Conservation (phyloP, 2,113 vertebrate genomes). For the Nicator chloris region DNA sequence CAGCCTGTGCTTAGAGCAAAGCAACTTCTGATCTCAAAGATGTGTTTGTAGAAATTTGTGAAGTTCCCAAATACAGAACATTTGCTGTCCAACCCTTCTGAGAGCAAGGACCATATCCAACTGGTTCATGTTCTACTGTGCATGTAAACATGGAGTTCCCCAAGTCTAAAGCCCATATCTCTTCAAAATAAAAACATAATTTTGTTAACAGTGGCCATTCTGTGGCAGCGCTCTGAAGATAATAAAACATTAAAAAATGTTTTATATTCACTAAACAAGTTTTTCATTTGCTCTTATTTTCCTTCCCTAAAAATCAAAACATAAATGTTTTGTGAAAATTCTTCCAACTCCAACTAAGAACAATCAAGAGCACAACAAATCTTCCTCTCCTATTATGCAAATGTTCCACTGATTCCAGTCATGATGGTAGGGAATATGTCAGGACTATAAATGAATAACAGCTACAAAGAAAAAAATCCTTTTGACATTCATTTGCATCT, state of each 20-base stretch:
- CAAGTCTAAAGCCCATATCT: neutral
- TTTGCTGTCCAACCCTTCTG: neutral
- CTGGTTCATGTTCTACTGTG: rapidly evolving
- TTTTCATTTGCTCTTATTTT: neutral
- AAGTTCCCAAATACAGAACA: neutral
- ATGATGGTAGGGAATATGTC: neutral
- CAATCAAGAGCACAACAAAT: neutral
- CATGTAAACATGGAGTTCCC: neutral
- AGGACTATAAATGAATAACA: slow-evolving; percentile 3
- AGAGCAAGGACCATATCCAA: neutral
- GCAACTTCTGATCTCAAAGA: neutral
- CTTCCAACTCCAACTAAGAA: neutral
- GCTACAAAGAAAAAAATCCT: neutral
- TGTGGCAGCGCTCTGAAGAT: neutral
- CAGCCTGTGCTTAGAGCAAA: neutral
- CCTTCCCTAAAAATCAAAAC: neutral
- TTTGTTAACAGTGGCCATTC: neutral
- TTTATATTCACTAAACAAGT: neutral
- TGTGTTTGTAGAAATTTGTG: neutral
- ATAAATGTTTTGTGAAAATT: neutral
- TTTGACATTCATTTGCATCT: neutral
- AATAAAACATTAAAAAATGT: neutral
- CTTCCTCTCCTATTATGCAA: neutral
- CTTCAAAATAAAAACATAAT: neutral
- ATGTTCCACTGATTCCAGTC: neutral